phyloP scores from a whole-genome alignment of 1,140 invertebrate species.

The Drosophila repleta region DNA sequence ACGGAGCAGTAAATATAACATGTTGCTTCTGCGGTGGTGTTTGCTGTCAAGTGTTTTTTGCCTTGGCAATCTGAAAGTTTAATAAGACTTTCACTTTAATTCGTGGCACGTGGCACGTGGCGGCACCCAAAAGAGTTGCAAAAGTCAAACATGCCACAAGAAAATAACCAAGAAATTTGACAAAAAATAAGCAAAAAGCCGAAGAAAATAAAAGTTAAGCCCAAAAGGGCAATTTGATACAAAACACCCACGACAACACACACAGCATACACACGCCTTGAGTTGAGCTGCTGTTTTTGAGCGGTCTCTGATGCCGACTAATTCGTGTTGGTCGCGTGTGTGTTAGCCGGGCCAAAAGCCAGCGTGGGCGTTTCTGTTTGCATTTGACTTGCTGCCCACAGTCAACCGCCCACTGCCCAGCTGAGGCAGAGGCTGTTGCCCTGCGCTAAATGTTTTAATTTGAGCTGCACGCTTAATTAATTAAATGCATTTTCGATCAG shows the following conservation, averaged over 20 bases:
- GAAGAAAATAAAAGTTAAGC: constrained; percentile 15
- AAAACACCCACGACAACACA: constrained; percentile 18
- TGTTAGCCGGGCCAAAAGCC: constrained; percentile 28
- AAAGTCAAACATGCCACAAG: constrained; percentile 35
- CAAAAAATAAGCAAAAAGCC: constrained; percentile 4
- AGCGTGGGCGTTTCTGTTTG: background rate
- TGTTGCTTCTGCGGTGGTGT: constrained; percentile 32
- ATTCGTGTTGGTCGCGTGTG: constrained; percentile 62
- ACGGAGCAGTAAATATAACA: constrained; percentile 38
- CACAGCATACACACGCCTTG: constrained; percentile 11
- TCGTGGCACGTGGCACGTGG: constrained; percentile 40
- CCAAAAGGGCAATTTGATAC: constrained; percentile 34
- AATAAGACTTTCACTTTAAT: constrained; percentile 51
- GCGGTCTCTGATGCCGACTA: constrained; percentile 32
- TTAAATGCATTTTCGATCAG: constrained; percentile 12
- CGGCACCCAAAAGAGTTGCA: constrained; percentile 39
- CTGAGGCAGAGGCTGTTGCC: background rate
- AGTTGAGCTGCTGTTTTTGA: constrained; percentile 17
- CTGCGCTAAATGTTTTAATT: background rate
- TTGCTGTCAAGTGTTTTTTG: constrained; percentile 38
- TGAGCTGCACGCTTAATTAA: constrained; percentile 5
- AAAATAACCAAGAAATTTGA: constrained; percentile 25
- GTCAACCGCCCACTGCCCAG: too few relatives aligned
- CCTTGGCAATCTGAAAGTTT: constrained; percentile 35
- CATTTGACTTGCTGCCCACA: background rate